A percentile compares a stretch with the other conserved stretches of the same genome.
Conservation (phyloP, 2,888 invertebrate genomes). For the Nephrocerus scutellatus region DNA sequence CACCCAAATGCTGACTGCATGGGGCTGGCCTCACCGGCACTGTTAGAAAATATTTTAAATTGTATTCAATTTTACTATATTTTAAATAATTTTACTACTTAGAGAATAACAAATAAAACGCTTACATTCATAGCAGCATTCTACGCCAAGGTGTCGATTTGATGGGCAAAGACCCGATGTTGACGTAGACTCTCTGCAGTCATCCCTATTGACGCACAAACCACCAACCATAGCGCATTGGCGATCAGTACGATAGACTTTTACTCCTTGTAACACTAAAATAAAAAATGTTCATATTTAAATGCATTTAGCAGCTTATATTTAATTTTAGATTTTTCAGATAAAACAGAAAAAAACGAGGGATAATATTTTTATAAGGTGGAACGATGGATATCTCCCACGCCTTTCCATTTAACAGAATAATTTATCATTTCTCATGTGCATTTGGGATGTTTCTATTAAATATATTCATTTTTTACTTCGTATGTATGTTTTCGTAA, state of each 20-base stretch:
- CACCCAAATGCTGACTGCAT: slow-evolving; percentile 38
- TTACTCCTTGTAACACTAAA: slow-evolving; percentile 40
- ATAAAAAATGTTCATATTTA: too few relatives aligned
- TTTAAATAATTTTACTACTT: not conserved
- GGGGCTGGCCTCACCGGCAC: slow-evolving; percentile 42
- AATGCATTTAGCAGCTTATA: too few relatives aligned
- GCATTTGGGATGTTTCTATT: too few relatives aligned
- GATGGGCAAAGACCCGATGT: slow-evolving; percentile 41
- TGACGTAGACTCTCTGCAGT: slow-evolving; percentile 36
- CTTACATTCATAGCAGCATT: slow-evolving; percentile 46
- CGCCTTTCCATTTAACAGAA: too few relatives aligned
- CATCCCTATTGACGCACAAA: slow-evolving; percentile 37
- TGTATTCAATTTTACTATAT: slow-evolving; percentile 6
- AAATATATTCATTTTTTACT: too few relatives aligned
- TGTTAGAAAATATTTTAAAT: slow-evolving; percentile 22
- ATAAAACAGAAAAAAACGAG: too few relatives aligned
- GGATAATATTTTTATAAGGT: too few relatives aligned
- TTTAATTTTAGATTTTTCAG: too few relatives aligned
- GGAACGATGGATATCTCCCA: too few relatives aligned
- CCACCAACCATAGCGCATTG: slow-evolving; percentile 42
- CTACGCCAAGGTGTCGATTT: slow-evolving; percentile 36
- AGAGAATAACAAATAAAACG: slow-evolving; percentile 8
- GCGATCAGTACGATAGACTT: slow-evolving; percentile 38
- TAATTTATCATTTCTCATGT: too few relatives aligned
- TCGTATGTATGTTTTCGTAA: too few relatives aligned